Percentiles rank a stretch among this genome's conserved stretches.
Conservation (phyloP, 1,140 invertebrate species). For the Drosophila nikananu region DNA sequence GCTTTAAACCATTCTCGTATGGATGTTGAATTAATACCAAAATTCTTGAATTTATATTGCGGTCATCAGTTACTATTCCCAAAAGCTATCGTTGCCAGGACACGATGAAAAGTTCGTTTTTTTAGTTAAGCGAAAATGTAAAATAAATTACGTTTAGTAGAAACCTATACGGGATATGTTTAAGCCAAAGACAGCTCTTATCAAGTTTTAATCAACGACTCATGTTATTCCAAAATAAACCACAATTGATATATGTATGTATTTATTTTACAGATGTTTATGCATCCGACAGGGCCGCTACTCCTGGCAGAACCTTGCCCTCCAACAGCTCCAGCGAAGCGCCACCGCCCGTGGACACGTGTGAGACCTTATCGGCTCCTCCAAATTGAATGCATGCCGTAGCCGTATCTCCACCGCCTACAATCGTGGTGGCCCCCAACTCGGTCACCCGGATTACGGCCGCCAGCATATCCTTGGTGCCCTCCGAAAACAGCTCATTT, state of each 20-base stretch:
- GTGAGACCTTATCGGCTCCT: conserved; percentile 98
- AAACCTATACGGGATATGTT: conserved; percentile 29
- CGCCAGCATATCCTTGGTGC: conserved; percentile 97
- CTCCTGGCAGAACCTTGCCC: conserved; percentile 94
- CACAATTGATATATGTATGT: neutral
- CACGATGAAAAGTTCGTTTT: neutral
- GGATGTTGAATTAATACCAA: conserved; percentile 11
- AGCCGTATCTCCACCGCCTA: conserved; percentile 98
- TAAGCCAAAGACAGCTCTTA: conserved; percentile 20
- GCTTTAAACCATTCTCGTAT: conserved; percentile 24
- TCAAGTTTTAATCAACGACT: conserved; percentile 41
- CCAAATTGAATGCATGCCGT: conserved; percentile 98
- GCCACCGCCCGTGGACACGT: conserved; percentile 99
- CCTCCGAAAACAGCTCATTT: conserved; percentile 95
- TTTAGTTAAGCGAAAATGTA: conserved; percentile 11
- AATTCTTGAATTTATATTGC: conserved; percentile 26
- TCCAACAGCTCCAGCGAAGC: conserved; percentile 98
- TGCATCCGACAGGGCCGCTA: conserved; percentile 93
- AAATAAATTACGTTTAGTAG: neutral
- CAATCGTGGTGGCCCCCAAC: conserved; percentile 94
- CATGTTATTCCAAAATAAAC: conserved; percentile 49
- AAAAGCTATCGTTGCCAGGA: conserved; percentile 11
- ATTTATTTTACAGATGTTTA: conserved; percentile 32
- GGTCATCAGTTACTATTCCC: conserved; percentile 42
- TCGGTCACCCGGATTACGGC: conserved; percentile 94